Evolutionary conservation across 2,113 vertebrate genomes (phyloP).

Genomic region (Falcunculus frontatus): DNA sequence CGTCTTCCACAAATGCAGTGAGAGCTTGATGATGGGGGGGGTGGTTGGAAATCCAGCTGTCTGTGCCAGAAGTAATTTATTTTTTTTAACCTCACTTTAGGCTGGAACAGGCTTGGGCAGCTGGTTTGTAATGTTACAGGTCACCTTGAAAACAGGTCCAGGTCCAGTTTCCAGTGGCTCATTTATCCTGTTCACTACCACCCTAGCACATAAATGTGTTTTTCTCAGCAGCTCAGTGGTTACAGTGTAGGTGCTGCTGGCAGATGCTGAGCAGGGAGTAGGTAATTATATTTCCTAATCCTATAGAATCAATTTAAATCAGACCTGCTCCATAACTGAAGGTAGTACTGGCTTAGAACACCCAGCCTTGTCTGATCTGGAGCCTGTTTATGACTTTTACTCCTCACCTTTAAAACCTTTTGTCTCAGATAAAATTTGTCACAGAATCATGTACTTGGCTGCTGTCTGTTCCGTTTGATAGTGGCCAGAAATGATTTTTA

Average conservation of each 20-base stretch:
- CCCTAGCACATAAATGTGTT: not conserved
- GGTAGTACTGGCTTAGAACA: not conserved
- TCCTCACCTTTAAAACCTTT: not conserved
- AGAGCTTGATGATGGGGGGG: not conserved
- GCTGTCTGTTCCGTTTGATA: not conserved
- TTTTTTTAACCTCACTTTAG: not conserved
- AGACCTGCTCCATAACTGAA: not conserved
- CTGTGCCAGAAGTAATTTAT: not conserved
- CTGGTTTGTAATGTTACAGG: not conserved
- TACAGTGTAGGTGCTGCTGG: not conserved
- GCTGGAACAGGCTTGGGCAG: not conserved
- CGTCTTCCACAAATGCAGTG: constrained; percentile 9
- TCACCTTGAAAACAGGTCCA: not conserved
- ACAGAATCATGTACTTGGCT: not conserved
- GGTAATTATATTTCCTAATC: not conserved
- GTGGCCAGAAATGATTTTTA: not conserved
- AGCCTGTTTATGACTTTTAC: not conserved
- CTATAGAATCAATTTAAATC: not conserved
- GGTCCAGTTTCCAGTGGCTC: not conserved
- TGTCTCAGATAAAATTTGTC: not conserved
- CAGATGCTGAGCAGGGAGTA: not conserved
- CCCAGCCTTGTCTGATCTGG: not conserved
- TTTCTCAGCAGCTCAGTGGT: not conserved
- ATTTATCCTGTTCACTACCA: not conserved
- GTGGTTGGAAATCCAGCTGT: not conserved